A percentile compares a stretch with the other conserved stretches of the same genome.
Evolutionary conservation across 2,113 vertebrate genomes (phyloP).

Genomic region (Crocuta crocuta): DNA sequence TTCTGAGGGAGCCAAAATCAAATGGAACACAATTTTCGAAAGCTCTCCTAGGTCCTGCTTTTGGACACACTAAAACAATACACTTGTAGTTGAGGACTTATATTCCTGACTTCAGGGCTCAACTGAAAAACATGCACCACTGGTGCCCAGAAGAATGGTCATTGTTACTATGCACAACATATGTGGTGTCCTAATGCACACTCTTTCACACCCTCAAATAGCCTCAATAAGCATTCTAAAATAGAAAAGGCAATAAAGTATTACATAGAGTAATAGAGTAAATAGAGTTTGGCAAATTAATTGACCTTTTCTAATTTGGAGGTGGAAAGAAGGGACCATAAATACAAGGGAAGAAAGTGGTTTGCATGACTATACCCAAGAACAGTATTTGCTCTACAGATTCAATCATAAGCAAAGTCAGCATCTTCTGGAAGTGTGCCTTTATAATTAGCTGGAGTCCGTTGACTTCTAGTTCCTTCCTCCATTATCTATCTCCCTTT

Average conservation of each 20-base stretch:
- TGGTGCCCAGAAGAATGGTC: background rate
- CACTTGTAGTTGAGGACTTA: background rate
- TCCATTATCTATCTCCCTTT: background rate
- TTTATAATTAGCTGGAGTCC: background rate
- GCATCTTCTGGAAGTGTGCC: background rate
- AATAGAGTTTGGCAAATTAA: background rate
- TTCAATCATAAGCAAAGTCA: background rate
- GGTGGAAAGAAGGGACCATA: background rate
- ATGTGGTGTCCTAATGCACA: background rate
- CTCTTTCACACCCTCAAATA: background rate
- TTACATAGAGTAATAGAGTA: background rate
- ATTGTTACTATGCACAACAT: background rate
- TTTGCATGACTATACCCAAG: background rate
- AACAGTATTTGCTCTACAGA: background rate
- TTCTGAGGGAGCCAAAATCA: background rate
- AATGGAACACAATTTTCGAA: background rate
- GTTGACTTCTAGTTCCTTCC: background rate
- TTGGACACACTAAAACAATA: background rate
- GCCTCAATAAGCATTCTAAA: background rate
- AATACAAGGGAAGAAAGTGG: background rate
- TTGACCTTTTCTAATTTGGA: background rate
- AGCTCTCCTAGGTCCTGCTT: background rate
- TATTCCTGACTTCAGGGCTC: background rate
- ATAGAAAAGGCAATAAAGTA: background rate
- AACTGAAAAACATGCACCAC: background rate